Conservation (phyloP, 2,888 invertebrate genomes). For the Hyposoter didymator region DNA sequence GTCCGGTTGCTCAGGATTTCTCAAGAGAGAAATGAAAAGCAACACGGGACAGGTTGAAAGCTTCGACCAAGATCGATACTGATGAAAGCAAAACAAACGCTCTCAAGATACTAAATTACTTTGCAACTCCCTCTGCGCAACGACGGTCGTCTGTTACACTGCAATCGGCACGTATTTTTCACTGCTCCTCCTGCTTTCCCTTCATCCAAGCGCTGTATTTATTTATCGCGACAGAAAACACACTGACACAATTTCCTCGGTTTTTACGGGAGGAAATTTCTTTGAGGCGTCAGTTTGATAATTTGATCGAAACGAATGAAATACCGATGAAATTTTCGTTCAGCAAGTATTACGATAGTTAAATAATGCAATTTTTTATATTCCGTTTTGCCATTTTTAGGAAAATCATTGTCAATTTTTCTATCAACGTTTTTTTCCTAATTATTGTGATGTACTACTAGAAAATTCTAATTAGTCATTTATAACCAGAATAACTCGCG, state of each 20-base stretch:
- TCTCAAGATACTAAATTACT: conserved; percentile 55
- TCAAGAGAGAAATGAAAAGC: conserved; percentile 58
- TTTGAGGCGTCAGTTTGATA: neutral
- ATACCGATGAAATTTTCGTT: neutral
- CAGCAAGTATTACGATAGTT: neutral
- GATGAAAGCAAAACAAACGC: conserved; percentile 63
- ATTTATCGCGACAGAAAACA: conserved; percentile 21
- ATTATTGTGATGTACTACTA: neutral
- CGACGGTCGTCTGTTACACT: conserved; percentile 32
- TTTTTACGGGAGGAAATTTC: neutral
- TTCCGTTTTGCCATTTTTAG: too few relatives aligned
- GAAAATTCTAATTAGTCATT: neutral
- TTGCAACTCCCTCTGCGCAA: conserved; percentile 29
- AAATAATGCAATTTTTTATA: neutral
- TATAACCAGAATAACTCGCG: neutral
- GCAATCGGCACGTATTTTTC: conserved; percentile 52
- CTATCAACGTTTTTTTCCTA: neutral
- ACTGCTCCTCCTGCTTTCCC: neutral
- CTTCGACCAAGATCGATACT: conserved; percentile 63
- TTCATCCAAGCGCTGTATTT: neutral
- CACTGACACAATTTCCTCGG: neutral
- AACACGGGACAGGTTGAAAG: conserved; percentile 53
- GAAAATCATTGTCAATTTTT: too few relatives aligned
- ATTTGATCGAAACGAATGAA: neutral
- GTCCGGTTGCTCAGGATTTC: conserved; percentile 37